phyloP scores from a whole-genome alignment of 2,113 vertebrate species.

The Lampris incognitus region DNA sequence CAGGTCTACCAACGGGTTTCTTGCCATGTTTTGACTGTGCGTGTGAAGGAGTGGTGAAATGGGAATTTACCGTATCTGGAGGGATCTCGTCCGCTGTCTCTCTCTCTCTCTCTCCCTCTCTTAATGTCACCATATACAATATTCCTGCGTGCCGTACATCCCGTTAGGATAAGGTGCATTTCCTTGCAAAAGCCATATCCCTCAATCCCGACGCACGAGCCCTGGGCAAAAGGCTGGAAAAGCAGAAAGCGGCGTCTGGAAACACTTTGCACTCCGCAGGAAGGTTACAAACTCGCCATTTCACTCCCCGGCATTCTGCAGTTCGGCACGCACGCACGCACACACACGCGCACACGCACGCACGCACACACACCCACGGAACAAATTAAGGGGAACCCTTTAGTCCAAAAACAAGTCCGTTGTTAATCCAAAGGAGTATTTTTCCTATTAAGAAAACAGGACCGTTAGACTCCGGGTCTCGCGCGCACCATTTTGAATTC shows the following conservation, averaged over 20 bases:
- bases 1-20: conserved; percentile 1
- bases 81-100: conserved; percentile 56
- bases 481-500: conserved; percentile 75
- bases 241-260: conserved; percentile 41
- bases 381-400: conserved; percentile 80
- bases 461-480: conserved; percentile 79
- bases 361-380: conserved; percentile 73
- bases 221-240: conserved; percentile 53
- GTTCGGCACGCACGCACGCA: conserved; percentile 83
- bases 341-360: conserved; percentile 53
- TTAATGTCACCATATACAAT: conserved; percentile 47
- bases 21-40: neutral
- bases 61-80: conserved; percentile 74
- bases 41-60: conserved; percentile 31
- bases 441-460: conserved; percentile 79
- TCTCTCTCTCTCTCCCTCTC: neutral
- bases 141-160: conserved; percentile 69
- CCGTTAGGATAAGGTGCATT: conserved; percentile 67
- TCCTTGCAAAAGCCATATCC: conserved; percentile 59
- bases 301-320: conserved; percentile 78
- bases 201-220: conserved; percentile 48
- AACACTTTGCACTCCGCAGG: conserved; percentile 67
- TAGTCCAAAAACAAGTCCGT: conserved; percentile 84
- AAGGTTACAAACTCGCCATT: conserved; percentile 48
- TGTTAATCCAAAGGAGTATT: conserved; percentile 84